Base-by-base conservation (phyloP, 1,140 invertebrate species). In the Trinorchestia longiramus region DNA sequence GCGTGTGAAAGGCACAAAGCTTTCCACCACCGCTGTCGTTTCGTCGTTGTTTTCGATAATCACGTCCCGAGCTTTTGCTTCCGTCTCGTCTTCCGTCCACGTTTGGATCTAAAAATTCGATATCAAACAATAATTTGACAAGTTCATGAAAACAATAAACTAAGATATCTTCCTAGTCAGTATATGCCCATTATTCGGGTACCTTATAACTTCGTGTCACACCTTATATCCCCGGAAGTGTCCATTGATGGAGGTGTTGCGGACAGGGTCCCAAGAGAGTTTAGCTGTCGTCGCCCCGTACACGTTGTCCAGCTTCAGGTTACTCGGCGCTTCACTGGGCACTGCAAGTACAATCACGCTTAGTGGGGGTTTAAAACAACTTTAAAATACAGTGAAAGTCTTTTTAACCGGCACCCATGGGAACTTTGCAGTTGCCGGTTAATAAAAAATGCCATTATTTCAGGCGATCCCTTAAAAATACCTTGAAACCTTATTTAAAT, bases 171-270 rank as follows among this genome's bases (percentile, higher is more conserved):
- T 19, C 47, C 62, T 77, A 77, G 28, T 23, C 15, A 77, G 11
- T 77, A 77, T 11, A 36, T 77, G 11, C 62, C 3, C 3, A 23
- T 28, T 77, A 77, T 36, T 3, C 62, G 28, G 3, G 28, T 23
- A 77, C 62, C n/a, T n/a, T n/a, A n/a, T n/a, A n/a, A n/a, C n/a
- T n/a, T n/a, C n/a, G n/a, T n/a, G n/a, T n/a, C n/a, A n/a, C 8
- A 98, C 97, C 97, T 99, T 99, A 97, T 99, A 99, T 28, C 99
- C 99, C 97, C 98, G 98, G 97, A 99, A 99, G 97, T 99, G 98
- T n/a, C 99, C 99, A 43, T 98, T 97, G 0, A 97, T 98, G 0
- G 98, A 98, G 92, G 98, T 98, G 0, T 98, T 97, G 0, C 98
- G 97, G 0, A 99, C 99, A 0, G 98, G 98, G 95, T 98, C 98